These are phyloP conservation scores for Myoxocephalus aenaeus DNA, from an alignment of 2,797 vertebrate species.

Conservation along the genomic window DNA sequence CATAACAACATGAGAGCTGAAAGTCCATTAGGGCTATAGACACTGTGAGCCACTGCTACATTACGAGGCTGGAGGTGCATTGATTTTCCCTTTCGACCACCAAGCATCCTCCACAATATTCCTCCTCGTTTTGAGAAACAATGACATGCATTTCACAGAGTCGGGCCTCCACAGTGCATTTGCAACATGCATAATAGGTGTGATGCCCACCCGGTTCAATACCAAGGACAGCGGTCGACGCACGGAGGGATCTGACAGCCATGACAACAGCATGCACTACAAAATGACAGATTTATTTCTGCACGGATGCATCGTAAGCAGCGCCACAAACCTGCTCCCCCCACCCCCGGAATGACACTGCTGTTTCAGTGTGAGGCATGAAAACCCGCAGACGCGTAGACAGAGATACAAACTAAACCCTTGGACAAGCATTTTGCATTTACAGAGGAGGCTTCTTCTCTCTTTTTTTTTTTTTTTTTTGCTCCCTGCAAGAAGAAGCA, in stretches of 20 bases:
- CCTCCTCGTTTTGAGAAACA: neutral
- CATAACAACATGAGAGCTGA: conserved; percentile 16
- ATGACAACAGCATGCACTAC: conserved; percentile 70
- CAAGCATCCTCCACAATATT: conserved; percentile 28
- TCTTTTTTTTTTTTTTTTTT: conserved; percentile 22
- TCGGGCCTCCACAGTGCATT: conserved; percentile 17
- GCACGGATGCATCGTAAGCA: conserved; percentile 56
- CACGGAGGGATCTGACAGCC: conserved; percentile 71
- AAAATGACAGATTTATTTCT: conserved; percentile 64
- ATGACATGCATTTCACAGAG: neutral
- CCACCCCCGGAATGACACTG: conserved; percentile 57
- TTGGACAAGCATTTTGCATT: conserved; percentile 54
- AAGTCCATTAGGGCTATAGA: conserved; percentile 25
- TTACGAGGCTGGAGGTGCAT: conserved; percentile 30
- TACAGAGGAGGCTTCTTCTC: conserved; percentile 27
- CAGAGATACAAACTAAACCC: conserved; percentile 42
- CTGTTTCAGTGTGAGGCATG: conserved; percentile 52
- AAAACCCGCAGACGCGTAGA: conserved; percentile 5
- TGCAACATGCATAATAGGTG: conserved; percentile 49
- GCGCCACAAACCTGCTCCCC: conserved; percentile 36
- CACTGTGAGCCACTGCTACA: conserved; percentile 17
- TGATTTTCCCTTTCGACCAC: conserved; percentile 15
- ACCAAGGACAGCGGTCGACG: conserved; percentile 86
- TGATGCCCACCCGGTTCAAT: conserved; percentile 77
- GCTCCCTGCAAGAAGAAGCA: conserved; percentile 47